phyloP scores from a whole-genome alignment of 2,113 vertebrate species.

The Petroica traversi region DNA sequence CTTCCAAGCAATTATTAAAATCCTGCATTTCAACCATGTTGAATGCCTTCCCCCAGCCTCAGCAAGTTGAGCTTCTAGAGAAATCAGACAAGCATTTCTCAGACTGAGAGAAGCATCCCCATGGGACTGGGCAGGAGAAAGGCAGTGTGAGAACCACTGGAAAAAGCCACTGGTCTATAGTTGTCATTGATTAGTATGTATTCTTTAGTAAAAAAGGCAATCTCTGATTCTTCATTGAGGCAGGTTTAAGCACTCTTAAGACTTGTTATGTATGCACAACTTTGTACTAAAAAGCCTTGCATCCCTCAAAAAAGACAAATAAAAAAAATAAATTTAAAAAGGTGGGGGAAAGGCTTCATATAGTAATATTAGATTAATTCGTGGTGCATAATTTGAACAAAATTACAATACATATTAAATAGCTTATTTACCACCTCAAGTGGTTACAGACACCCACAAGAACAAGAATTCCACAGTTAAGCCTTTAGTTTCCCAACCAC shows the following conservation, averaged over 20 bases:
- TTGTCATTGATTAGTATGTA: background rate
- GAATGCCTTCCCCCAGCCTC: background rate
- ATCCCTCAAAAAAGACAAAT: background rate
- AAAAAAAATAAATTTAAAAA: background rate
- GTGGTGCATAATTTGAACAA: background rate
- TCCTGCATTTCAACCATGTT: background rate
- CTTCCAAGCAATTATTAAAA: background rate
- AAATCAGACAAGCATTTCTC: background rate
- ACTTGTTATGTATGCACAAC: rapidly evolving
- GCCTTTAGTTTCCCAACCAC: background rate
- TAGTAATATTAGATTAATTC: background rate
- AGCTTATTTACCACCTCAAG: background rate
- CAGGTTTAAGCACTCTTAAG: background rate
- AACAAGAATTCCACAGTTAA: background rate
- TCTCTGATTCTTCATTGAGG: background rate
- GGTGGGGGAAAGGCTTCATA: background rate
- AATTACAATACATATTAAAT: background rate
- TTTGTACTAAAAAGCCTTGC: background rate
- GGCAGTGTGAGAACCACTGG: background rate
- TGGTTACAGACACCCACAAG: background rate
- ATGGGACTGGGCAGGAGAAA: background rate
- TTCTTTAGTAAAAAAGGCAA: background rate
- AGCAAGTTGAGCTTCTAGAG: background rate
- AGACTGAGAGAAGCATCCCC: background rate
- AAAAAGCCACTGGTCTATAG: background rate